Evolutionary conservation across 2,797 vertebrate genomes (phyloP).

Genomic region (Ateles fusciceps): DNA sequence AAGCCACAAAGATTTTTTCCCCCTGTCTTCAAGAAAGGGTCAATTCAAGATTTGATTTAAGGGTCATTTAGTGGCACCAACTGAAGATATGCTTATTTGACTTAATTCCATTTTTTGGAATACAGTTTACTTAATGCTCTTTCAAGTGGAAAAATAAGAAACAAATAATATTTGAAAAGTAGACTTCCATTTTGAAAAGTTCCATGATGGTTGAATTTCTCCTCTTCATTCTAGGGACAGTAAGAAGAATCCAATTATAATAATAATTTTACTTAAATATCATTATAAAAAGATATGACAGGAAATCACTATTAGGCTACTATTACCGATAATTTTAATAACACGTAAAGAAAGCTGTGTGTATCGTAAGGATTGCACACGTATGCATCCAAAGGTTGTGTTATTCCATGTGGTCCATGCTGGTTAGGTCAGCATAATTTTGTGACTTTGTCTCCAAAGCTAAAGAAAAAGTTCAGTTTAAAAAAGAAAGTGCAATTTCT

Average conservation of each 20-base stretch:
- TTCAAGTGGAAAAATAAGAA: conserved; percentile 7
- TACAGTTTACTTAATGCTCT: conserved; percentile 43
- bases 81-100: conserved; percentile 25
- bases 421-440: no score
- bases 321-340: neutral
- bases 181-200: neutral
- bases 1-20: neutral
- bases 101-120: neutral
- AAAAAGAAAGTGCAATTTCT: neutral
- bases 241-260: neutral
- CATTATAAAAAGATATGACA: neutral
- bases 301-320: neutral
- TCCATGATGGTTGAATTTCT: neutral
- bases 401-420: neutral
- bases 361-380: neutral
- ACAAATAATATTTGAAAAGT: conserved; percentile 20
- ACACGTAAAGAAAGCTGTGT: neutral
- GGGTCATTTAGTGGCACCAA: neutral
- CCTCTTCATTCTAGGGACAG: neutral
- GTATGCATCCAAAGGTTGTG: neutral
- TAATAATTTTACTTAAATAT: neutral
- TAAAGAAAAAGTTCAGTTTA: neutral
- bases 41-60: conserved; percentile 13
- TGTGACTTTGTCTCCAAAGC: neutral
- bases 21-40: conserved; percentile 20